phyloP scores from a whole-genome alignment of 2,113 vertebrate genomes.

The Phasianus colchicus region DNA sequence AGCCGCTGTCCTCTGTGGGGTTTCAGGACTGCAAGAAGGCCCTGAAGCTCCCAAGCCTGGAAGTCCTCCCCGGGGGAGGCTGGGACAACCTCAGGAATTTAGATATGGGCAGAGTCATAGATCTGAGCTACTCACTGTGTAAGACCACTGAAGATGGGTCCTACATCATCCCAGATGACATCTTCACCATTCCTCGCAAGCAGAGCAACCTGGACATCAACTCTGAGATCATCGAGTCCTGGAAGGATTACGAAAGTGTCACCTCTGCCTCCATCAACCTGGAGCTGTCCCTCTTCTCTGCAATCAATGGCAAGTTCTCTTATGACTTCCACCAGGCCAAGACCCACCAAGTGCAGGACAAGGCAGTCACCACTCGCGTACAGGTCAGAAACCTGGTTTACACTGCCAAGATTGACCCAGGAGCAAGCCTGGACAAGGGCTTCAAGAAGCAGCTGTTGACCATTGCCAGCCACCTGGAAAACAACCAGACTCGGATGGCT shows the following conservation, averaged over 20 bases:
- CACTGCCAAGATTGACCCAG: constrained; percentile 81
- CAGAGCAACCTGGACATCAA: constrained; percentile 86
- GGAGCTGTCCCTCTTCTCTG: constrained; percentile 79
- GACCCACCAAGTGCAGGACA: constrained; percentile 86
- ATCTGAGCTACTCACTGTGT: constrained; percentile 83
- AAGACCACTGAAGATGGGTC: constrained; percentile 88
- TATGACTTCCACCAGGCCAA: constrained; percentile 83
- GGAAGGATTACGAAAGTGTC: constrained; percentile 85
- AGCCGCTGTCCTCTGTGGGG: neutral
- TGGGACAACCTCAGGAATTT: constrained; percentile 94
- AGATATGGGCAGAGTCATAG: constrained; percentile 90
- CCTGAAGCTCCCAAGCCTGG: constrained; percentile 78
- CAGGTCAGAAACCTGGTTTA: constrained; percentile 90
- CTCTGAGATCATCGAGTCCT: constrained; percentile 88
- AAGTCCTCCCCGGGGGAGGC: constrained; percentile 90
- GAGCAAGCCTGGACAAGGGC: constrained; percentile 78
- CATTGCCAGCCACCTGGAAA: constrained; percentile 87
- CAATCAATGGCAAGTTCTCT: constrained; percentile 89
- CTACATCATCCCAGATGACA: constrained; percentile 89
- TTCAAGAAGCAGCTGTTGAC: constrained; percentile 82
- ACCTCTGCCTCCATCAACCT: constrained; percentile 84
- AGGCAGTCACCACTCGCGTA: constrained; percentile 82
- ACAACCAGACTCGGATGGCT: constrained; percentile 87
- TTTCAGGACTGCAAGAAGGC: constrained; percentile 78
- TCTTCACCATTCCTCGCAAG: constrained; percentile 88